phyloP scores from a whole-genome alignment of 1,140 invertebrate species.

The Procambarus virginalis region DNA sequence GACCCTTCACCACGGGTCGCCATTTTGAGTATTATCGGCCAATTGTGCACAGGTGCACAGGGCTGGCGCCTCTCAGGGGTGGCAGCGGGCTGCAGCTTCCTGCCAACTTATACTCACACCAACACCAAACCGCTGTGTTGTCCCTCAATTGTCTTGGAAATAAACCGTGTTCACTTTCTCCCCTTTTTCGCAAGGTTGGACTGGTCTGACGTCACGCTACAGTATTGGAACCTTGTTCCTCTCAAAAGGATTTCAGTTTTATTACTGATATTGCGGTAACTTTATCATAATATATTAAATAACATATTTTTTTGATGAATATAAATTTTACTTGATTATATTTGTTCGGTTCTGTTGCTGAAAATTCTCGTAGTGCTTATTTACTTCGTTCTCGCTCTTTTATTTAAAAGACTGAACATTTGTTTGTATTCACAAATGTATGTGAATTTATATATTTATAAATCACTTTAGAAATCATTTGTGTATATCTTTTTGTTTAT shows the following conservation, averaged over 20 bases:
- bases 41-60: neutral
- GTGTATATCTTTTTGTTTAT: too few relatives aligned
- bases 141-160: slow-evolving; percentile 8
- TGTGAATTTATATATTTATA: slow-evolving; percentile 20
- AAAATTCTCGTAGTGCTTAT: too few relatives aligned
- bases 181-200: slow-evolving; percentile 53
- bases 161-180: slow-evolving; percentile 42
- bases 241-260: neutral
- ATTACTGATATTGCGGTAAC: neutral
- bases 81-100: too few relatives aligned
- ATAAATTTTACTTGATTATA: neutral
- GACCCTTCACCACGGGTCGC: slow-evolving; percentile 38
- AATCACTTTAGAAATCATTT: too few relatives aligned
- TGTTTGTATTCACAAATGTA: neutral
- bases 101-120: neutral
- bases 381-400: too few relatives aligned
- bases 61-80: neutral
- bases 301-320: neutral
- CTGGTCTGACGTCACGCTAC: slow-evolving; percentile 46
- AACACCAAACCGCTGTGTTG: neutral
- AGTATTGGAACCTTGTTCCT: slow-evolving; percentile 6
- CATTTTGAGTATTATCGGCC: slow-evolving; percentile 39
- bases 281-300: neutral
- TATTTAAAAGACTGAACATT: too few relatives aligned
- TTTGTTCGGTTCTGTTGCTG: neutral